Percentiles rank a stretch among this genome's conserved stretches.
These are phyloP conservation scores for Heliothis peltigera DNA, from an alignment of 2,888 invertebrate genomes.

Conservation along the genomic window DNA sequence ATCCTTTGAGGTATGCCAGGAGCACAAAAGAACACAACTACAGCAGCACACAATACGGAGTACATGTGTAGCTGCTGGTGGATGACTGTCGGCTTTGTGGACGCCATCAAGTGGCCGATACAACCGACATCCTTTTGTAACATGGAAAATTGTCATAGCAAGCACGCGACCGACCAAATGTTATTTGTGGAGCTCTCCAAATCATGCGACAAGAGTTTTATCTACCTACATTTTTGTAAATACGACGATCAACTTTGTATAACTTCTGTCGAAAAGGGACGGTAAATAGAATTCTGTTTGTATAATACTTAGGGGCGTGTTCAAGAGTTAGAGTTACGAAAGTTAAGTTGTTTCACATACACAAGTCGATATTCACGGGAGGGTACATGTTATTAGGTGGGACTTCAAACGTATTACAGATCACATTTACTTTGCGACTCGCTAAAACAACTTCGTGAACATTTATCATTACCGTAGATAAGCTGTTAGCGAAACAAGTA, in stretches of 20 bases:
- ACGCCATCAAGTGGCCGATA: conserved; percentile 42
- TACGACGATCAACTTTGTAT: conserved; percentile 62
- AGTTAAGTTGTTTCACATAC: conserved; percentile 62
- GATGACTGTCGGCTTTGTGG: conserved; percentile 41
- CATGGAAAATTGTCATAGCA: conserved; percentile 51
- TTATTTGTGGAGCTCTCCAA: conserved; percentile 69
- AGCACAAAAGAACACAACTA: conserved; percentile 31
- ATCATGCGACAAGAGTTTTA: conserved; percentile 60
- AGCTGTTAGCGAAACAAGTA: conserved; percentile 30
- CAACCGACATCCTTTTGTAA: conserved; percentile 43
- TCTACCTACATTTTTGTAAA: conserved; percentile 64
- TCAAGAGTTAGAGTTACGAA: conserved; percentile 63
- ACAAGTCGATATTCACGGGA: conserved; percentile 58
- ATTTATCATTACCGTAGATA: conserved; percentile 47
- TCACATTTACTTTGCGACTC: conserved; percentile 45
- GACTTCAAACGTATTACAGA: conserved; percentile 59
- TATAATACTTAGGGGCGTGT: conserved; percentile 65
- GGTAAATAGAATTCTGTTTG: conserved; percentile 70
- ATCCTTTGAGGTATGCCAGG: conserved; percentile 9
- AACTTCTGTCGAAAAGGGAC: conserved; percentile 66
- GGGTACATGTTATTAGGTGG: conserved; percentile 52
- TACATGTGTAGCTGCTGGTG: conserved; percentile 35
- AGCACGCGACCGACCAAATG: conserved; percentile 54
- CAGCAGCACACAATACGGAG: conserved; percentile 24
- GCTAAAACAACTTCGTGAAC: conserved; percentile 54